Percentiles rank a stretch among this genome's conserved stretches.
These are phyloP conservation scores for Coleophora deauratella DNA, from an alignment of 2,888 invertebrate genomes.

Conservation along the genomic window DNA sequence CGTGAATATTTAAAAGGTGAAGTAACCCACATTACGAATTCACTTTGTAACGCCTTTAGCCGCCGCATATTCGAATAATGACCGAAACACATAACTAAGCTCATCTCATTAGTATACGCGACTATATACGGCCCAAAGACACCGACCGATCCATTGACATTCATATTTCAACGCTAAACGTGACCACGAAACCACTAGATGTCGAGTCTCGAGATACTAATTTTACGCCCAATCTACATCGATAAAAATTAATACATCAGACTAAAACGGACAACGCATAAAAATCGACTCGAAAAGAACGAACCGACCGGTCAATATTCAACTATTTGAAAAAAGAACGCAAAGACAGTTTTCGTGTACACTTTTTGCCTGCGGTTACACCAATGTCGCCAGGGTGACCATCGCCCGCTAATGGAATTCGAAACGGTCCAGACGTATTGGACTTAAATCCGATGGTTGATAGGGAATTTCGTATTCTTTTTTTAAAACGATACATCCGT, in stretches of 20 bases:
- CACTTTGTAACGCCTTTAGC: conserved; percentile 56
- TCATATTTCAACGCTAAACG: conserved; percentile 62
- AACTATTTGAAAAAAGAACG: conserved; percentile 42
- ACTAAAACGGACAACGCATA: conserved; percentile 29
- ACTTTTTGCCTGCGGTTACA: conserved; percentile 55
- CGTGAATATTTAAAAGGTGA: conserved; percentile 26
- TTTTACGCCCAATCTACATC: conserved; percentile 66
- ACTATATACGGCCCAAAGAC: conserved; percentile 46
- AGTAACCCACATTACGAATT: conserved; percentile 48
- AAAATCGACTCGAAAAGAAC: conserved; percentile 44
- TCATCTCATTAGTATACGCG: conserved; percentile 55
- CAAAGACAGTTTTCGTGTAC: conserved; percentile 48
- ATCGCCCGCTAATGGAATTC: conserved; percentile 51
- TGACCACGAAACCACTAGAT: conserved; percentile 56
- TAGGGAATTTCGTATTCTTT: conserved; percentile 31
- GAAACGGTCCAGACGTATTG: conserved; percentile 39
- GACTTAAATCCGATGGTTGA: conserved; percentile 42
- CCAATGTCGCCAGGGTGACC: conserved; percentile 65
- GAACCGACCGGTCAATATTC: conserved; percentile 29
- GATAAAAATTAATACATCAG: conserved; percentile 69
- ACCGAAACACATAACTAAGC: conserved; percentile 53
- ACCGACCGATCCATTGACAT: conserved; percentile 57
- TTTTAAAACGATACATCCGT: conserved; percentile 34
- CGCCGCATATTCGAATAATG: conserved; percentile 52
- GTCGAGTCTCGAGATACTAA: conserved; percentile 45